phyloP scores from a whole-genome alignment of 2,797 vertebrate genomes.

The Macropus fuliginosus region DNA sequence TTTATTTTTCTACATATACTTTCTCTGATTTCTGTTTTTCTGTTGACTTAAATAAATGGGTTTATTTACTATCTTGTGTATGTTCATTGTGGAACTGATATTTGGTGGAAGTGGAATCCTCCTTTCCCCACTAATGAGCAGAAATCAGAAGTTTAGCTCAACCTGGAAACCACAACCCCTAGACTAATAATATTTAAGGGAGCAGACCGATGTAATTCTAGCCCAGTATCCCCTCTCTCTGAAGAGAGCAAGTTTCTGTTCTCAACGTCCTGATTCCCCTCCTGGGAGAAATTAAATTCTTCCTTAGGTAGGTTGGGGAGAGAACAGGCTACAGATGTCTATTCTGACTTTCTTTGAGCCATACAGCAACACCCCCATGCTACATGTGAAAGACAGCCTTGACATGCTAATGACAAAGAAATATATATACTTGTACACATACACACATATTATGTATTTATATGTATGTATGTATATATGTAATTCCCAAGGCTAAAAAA shows the following conservation, averaged over 20 bases:
- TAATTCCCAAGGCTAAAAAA: neutral
- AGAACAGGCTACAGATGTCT: neutral
- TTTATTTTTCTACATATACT: neutral
- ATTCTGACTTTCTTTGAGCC: neutral
- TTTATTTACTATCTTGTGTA: neutral
- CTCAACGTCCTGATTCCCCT: neutral
- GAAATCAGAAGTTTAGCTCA: neutral
- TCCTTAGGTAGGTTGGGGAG: neutral
- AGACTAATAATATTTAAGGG: neutral
- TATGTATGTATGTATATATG: too few species aligned
- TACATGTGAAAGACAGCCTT: neutral
- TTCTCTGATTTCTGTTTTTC: neutral
- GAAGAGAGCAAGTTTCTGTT: neutral
- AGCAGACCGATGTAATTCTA: neutral
- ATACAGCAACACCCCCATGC: neutral
- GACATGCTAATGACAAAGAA: neutral
- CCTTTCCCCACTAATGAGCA: neutral
- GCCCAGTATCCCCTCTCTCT: neutral
- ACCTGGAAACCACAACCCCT: neutral
- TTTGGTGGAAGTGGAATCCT: neutral
- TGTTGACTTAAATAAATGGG: neutral
- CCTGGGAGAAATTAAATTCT: neutral
- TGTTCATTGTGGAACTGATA: neutral
- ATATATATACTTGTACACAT: neutral
- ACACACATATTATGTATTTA: too few species aligned